Evolutionary conservation across 35 echinoderm and acorn worm genomes (phyloP).

Genomic region (Holothuria glaberrima): DNA sequence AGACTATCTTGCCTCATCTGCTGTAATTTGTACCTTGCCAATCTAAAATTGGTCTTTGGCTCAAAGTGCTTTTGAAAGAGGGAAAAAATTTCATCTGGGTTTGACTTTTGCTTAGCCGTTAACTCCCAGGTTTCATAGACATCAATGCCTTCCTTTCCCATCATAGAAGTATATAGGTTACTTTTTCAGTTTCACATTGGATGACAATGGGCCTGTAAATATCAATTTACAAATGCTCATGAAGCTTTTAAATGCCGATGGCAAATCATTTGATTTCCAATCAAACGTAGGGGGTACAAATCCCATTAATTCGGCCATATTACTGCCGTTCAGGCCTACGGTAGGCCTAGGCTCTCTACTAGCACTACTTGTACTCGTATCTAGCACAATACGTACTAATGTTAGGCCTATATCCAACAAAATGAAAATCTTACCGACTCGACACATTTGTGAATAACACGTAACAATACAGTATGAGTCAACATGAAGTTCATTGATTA

Average conservation of each 20-base stretch:
- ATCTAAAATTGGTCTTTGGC: no score
- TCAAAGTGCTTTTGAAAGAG: conserved; percentile 9
- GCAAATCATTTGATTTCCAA: conserved; percentile 3
- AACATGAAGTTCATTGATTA: neutral
- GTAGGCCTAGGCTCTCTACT: neutral
- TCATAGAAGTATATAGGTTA: conserved; percentile 33
- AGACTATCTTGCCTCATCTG: neutral
- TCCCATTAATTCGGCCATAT: neutral
- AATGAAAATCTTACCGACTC: no score
- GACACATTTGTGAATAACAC: no score
- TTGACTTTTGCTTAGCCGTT: neutral
- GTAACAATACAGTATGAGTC: neutral
- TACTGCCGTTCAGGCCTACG: neutral
- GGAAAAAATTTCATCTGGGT: neutral
- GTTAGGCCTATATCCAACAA: no score
- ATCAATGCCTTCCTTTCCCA: conserved; percentile 41
- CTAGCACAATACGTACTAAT: no score
- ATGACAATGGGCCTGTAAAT: conserved; percentile 6
- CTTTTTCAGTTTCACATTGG: neutral
- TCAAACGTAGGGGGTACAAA: neutral
- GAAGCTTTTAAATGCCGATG: conserved; percentile 19
- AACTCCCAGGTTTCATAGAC: no score
- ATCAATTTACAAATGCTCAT: neutral
- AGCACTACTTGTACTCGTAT: no score
- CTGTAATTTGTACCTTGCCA: no score